These are phyloP conservation scores for Rhynchotus rufescens DNA, from an alignment of 2,797 vertebrate genomes.

Conservation along the genomic window DNA sequence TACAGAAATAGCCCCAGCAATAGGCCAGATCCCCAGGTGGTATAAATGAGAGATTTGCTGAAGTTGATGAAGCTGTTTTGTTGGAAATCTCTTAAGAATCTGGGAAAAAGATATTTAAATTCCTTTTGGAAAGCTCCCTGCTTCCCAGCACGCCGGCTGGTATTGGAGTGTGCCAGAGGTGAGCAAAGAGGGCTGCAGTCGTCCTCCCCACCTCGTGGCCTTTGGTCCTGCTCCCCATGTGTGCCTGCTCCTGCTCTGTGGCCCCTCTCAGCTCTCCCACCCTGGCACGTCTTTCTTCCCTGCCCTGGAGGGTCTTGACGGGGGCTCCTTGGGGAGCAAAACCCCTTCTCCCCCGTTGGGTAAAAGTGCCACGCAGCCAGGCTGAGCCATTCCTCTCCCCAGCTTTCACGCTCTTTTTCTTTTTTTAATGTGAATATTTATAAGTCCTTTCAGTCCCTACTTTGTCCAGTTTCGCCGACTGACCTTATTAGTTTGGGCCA, in stretches of 20 bases:
- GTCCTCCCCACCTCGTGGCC: background rate
- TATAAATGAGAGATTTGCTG: conserved; percentile 52
- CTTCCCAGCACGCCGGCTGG: background rate
- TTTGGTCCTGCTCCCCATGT: too few species aligned
- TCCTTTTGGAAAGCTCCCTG: background rate
- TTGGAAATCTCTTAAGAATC: conserved; percentile 51
- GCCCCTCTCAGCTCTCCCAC: background rate
- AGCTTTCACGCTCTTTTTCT: background rate
- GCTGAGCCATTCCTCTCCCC: background rate
- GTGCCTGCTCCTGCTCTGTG: fast-evolving
- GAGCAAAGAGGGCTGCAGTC: fast-evolving
- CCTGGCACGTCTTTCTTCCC: fast-evolving
- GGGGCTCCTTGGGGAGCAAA: background rate
- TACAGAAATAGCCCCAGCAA: conserved; percentile 39
- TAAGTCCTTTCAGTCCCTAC: background rate
- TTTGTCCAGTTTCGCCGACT: conserved; percentile 55
- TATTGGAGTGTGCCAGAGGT: background rate
- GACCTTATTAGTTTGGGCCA: conserved; percentile 45
- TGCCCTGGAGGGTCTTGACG: background rate
- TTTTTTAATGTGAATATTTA: background rate
- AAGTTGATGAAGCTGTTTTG: conserved; percentile 42
- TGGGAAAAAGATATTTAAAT: background rate
- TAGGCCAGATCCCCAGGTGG: conserved; percentile 41
- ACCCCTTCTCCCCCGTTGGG: fast-evolving
- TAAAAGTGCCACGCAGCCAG: fast-evolving